These are phyloP conservation scores for Neogobius melanostomus DNA, from an alignment of 2,113 vertebrate species.

Conservation along the genomic window DNA sequence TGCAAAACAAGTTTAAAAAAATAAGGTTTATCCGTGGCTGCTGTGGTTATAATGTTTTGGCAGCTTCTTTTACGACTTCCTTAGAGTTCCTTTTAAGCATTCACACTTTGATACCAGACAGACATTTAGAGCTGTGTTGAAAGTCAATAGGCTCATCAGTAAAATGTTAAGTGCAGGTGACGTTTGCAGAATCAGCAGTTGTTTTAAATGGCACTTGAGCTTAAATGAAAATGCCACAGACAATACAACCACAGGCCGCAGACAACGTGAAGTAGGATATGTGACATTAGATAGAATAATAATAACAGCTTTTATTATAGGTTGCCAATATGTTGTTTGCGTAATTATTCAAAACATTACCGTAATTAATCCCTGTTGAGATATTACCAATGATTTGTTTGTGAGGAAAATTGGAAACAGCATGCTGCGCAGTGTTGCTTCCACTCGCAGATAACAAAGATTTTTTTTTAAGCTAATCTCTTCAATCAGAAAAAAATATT, in stretches of 20 bases:
- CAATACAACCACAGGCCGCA: background rate
- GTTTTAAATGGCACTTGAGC: slow-evolving; percentile 2
- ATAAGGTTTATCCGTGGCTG: too few species aligned
- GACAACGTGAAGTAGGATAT: background rate
- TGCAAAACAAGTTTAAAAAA: too few species aligned
- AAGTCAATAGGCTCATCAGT: slow-evolving; percentile 3
- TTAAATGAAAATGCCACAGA: background rate
- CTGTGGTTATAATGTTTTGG: too few species aligned
- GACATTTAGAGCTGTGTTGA: background rate
- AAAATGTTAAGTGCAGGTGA: slow-evolving; percentile 8
- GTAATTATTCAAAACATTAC: too few species aligned
- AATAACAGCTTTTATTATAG: background rate
- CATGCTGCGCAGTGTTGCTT: slow-evolving; percentile 2
- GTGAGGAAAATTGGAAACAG: background rate
- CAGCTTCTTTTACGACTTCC: too few species aligned
- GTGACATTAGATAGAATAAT: background rate
- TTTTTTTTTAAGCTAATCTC: slow-evolving; percentile 27
- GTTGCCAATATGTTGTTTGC: too few species aligned
- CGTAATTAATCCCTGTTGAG: too few species aligned
- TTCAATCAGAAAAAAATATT: slow-evolving; percentile 46
- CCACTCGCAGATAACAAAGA: slow-evolving; percentile 27
- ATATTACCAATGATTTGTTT: too few species aligned
- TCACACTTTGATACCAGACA: background rate
- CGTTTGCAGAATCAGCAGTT: slow-evolving; percentile 12
- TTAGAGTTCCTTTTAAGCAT: background rate